A percentile compares a stretch with the other conserved stretches of the same genome.
Conservation (phyloP, 2,113 vertebrate genomes). For the Rhea pennata region DNA sequence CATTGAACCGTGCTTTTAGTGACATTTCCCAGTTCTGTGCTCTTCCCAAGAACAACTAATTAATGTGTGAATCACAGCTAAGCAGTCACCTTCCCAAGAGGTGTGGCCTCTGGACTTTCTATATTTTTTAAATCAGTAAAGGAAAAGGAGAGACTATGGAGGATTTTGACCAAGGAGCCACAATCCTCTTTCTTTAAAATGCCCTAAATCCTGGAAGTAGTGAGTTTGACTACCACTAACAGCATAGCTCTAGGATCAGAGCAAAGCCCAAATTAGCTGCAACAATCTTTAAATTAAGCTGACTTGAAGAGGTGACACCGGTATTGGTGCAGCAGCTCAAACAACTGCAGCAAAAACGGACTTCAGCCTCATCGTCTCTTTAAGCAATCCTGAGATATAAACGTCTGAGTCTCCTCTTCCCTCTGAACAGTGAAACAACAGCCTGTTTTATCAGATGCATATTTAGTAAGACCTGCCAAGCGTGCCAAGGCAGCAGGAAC, state of each 20-base stretch:
- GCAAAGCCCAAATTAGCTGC: background rate
- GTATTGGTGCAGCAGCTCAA: background rate
- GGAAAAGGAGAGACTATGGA: background rate
- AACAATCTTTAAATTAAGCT: background rate
- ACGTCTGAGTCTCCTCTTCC: background rate
- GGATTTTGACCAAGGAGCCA: background rate
- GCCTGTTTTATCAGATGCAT: background rate
- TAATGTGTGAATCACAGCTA: background rate
- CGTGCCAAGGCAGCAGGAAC: background rate
- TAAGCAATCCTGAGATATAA: background rate
- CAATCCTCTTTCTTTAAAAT: accelerated
- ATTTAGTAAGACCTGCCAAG: background rate
- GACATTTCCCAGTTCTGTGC: background rate
- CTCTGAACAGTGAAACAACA: background rate
- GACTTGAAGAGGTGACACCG: background rate
- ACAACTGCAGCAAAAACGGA: background rate
- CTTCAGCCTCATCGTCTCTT: background rate
- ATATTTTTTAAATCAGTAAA: background rate
- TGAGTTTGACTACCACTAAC: background rate
- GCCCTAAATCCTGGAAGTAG: background rate
- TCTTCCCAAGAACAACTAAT: background rate
- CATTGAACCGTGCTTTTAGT: background rate
- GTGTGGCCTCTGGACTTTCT: background rate
- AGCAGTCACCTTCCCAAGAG: background rate
- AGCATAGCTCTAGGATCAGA: background rate